phyloP scores from a whole-genome alignment of 2,797 vertebrate genomes.

The Gallinago solitaria region DNA sequence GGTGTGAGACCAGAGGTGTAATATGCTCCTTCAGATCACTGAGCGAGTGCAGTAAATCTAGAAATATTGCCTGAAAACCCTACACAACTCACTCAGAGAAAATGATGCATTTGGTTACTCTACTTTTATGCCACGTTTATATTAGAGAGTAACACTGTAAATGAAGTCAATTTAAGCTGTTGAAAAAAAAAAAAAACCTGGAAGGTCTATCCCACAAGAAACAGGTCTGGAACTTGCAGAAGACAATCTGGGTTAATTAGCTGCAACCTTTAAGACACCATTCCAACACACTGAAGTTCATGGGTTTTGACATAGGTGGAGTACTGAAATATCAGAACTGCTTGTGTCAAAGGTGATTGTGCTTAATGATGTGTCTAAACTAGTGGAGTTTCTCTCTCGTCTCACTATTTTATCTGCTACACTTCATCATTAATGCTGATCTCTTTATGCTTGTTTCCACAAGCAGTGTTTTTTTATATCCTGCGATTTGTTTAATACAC shows the following conservation, averaged over 20 bases:
- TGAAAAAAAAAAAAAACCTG: neutral
- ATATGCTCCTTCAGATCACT: neutral
- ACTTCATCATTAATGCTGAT: slow-evolving; percentile 38
- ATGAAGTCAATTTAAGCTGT: slow-evolving; percentile 3
- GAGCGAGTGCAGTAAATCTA: neutral
- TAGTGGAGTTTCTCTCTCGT: neutral
- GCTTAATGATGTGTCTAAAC: slow-evolving; percentile 36
- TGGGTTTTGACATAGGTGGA: neutral
- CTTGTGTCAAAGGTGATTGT: slow-evolving; percentile 47
- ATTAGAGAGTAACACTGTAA: neutral
- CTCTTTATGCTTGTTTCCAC: slow-evolving; percentile 20
- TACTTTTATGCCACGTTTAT: neutral
- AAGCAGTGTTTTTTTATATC: neutral
- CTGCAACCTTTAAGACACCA: neutral
- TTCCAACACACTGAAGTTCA: slow-evolving; percentile 1
- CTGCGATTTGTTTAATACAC: neutral
- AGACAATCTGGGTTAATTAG: slow-evolving; percentile 38
- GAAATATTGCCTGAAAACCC: neutral
- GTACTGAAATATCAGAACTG: slow-evolving; percentile 18
- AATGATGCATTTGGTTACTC: neutral
- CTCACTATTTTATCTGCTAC: neutral
- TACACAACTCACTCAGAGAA: neutral
- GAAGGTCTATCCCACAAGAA: neutral
- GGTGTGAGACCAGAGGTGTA: neutral
- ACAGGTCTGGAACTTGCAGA: neutral